Evolutionary conservation across 2,888 invertebrate genomes (phyloP).

Genomic region (Cetonia aurata): DNA sequence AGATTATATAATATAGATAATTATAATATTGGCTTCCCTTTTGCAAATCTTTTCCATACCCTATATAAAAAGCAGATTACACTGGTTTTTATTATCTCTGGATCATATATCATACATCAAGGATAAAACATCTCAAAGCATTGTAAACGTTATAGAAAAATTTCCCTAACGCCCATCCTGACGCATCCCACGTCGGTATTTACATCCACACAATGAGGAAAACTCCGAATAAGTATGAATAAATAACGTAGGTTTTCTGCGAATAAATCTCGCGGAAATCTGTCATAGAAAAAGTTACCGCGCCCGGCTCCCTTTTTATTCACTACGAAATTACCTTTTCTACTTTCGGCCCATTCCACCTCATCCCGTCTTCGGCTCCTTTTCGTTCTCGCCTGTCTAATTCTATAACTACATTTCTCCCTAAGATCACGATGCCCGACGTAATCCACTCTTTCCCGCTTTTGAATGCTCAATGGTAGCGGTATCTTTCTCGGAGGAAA

Average conservation of each 20-base stretch:
- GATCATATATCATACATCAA: too few species aligned
- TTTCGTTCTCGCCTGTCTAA: slow-evolving; percentile 38
- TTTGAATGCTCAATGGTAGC: slow-evolving; percentile 34
- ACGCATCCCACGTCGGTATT: too few species aligned
- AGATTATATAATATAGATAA: too few species aligned
- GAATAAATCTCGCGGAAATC: slow-evolving; percentile 40
- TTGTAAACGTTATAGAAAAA: too few species aligned
- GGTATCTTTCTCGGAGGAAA: slow-evolving; percentile 27
- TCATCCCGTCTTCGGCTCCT: background rate
- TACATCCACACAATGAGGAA: background rate
- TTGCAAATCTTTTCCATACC: too few species aligned
- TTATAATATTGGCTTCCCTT: too few species aligned
- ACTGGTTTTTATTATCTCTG: too few species aligned
- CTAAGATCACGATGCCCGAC: slow-evolving; percentile 34
- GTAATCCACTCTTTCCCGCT: slow-evolving; percentile 41
- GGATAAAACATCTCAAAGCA: too few species aligned
- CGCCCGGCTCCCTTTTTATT: slow-evolving; percentile 27
- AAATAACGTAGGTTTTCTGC: slow-evolving; percentile 40
- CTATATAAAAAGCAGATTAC: too few species aligned
- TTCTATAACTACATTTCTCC: slow-evolving; percentile 42
- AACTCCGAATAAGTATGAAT: slow-evolving; percentile 33
- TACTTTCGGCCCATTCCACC: slow-evolving; percentile 31
- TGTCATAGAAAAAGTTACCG: slow-evolving; percentile 40
- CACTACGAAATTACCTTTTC: slow-evolving; percentile 41
- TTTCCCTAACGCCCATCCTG: too few species aligned